Conservation (phyloP, 2,113 vertebrate genomes). For the Shinisaurus crocodilurus region DNA sequence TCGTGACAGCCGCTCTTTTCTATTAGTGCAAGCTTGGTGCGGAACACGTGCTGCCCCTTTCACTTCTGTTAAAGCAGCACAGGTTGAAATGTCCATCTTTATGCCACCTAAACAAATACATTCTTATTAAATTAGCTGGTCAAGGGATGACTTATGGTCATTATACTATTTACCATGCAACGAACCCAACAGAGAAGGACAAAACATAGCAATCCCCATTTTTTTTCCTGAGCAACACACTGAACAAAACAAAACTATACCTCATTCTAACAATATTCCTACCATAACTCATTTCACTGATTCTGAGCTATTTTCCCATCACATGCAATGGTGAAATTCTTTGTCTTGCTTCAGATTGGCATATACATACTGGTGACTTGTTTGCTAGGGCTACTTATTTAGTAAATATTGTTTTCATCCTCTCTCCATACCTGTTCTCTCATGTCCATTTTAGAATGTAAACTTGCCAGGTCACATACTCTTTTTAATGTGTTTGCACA, state of each 20-base stretch:
- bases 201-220: not conserved
- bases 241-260: not conserved
- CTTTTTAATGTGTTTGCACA: not conserved
- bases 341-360: not conserved
- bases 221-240: not conserved
- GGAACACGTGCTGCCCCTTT: conserved; percentile 54
- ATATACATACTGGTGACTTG: not conserved
- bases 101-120: conserved; percentile 66
- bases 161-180: conserved; percentile 19
- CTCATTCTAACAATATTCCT: not conserved
- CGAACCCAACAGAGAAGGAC: not conserved
- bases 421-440: not conserved
- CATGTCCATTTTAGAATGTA: not conserved
- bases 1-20: conserved; percentile 76
- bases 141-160: conserved; percentile 9
- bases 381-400: not conserved
- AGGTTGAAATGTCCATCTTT: conserved; percentile 59
- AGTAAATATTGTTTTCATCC: not conserved
- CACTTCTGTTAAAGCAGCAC: conserved; percentile 63
- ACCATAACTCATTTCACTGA: not conserved
- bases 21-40: conserved; percentile 35
- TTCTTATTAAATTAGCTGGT: conserved; percentile 39
- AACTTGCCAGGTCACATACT: not conserved
- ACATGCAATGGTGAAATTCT: not conserved
- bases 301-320: not conserved